Evolutionary conservation across 2,888 invertebrate genomes (phyloP).

Genomic region (Ischnura elegans): DNA sequence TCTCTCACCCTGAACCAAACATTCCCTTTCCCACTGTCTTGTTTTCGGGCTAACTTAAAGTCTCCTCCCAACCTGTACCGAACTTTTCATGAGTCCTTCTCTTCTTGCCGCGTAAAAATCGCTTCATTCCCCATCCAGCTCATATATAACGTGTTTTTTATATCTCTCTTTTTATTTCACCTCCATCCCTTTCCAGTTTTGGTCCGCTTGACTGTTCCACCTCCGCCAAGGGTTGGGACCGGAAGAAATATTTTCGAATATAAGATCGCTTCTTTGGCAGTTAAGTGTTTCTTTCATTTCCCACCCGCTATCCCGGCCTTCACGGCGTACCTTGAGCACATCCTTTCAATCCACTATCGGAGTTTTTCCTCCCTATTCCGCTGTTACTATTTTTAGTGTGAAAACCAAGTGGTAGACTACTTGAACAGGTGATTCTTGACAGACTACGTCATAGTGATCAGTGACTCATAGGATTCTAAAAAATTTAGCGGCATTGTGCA

Average conservation of each 20-base stretch:
- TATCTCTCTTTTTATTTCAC: slow-evolving; percentile 33
- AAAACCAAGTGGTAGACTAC: no score
- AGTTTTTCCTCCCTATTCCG: no score
- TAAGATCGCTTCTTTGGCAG: slow-evolving; percentile 36
- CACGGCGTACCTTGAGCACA: not conserved
- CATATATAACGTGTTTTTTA: slow-evolving; percentile 50
- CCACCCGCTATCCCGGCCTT: not conserved
- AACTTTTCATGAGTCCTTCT: not conserved
- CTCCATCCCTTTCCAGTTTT: slow-evolving; percentile 29
- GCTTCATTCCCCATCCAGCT: not conserved
- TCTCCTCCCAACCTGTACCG: not conserved
- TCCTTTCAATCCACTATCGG: no score
- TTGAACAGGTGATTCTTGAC: no score
- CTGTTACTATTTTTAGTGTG: no score
- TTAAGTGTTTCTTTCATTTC: slow-evolving; percentile 23
- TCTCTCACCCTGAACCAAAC: not conserved
- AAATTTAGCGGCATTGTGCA: no score
- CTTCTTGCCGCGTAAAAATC: not conserved
- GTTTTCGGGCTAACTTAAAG: not conserved
- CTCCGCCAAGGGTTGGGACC: not conserved
- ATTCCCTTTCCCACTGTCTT: not conserved
- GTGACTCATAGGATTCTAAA: no score
- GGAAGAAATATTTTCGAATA: slow-evolving; percentile 66
- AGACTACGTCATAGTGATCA: no score
- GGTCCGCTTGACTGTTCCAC: not conserved